Conservation (phyloP, 2,113 vertebrate genomes). For the Tragelaphus buxtoni region DNA sequence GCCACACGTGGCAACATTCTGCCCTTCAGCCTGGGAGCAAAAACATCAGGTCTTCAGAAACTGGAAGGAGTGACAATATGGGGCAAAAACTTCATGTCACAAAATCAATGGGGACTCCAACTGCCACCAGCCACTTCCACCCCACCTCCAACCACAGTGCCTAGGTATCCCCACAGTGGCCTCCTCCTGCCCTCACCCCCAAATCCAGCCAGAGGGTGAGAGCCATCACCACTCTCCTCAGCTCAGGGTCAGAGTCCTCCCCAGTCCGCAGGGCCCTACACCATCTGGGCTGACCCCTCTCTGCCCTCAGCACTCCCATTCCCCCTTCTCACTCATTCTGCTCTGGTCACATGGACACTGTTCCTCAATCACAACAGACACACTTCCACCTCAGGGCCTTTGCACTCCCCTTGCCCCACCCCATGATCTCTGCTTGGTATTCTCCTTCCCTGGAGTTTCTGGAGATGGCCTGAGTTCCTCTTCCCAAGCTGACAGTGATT, state of each 20-base stretch:
- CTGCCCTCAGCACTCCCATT: neutral
- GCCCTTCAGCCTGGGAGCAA: neutral
- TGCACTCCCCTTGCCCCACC: neutral
- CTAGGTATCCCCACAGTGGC: rapidly evolving
- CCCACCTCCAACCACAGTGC: neutral
- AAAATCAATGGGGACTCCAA: neutral
- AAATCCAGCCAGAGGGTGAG: neutral
- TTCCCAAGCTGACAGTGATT: neutral
- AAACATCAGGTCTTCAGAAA: neutral
- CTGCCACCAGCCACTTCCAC: neutral
- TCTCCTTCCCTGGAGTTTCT: neutral
- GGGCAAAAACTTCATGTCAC: neutral
- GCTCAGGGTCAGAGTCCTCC: neutral
- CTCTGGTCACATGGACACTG: neutral
- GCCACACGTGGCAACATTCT: rapidly evolving
- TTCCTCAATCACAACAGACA: neutral
- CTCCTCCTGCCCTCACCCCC: neutral
- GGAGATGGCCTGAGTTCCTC: neutral
- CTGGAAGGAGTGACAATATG: neutral
- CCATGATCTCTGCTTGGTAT: neutral
- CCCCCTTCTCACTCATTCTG: neutral
- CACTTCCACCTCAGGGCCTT: neutral
- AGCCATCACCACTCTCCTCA: neutral
- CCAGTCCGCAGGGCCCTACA: neutral
- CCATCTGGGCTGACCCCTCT: neutral